Percentiles rank a stretch among this genome's conserved stretches.
Evolutionary conservation across 2,113 vertebrate genomes (phyloP).

Genomic region (Coryphaenoides rupestris): DNA sequence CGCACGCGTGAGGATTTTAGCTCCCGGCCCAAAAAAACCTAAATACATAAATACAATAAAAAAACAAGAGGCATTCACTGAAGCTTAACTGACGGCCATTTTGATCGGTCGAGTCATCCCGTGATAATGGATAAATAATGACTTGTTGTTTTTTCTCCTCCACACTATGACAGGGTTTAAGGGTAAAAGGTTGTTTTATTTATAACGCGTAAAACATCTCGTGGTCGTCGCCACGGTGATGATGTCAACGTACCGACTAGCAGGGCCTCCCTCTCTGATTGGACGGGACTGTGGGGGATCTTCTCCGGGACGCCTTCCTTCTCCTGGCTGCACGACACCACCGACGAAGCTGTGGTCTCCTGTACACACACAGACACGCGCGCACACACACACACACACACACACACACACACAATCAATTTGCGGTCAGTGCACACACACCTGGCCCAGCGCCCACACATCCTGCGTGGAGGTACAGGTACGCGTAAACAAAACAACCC

Average conservation of each 20-base stretch:
- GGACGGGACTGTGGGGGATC: conserved; percentile 76
- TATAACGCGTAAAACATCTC: no score
- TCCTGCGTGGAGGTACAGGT: background rate
- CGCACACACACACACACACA: conserved; percentile 11
- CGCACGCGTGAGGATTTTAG: no score
- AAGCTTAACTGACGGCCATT: no score
- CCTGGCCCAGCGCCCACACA: background rate
- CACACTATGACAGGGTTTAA: no score
- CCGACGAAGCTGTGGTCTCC: conserved; percentile 59
- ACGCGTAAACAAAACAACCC: background rate
- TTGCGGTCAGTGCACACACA: background rate
- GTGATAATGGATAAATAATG: no score
- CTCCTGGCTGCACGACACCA: conserved; percentile 86
- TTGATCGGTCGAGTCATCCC: no score
- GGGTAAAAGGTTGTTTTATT: no score
- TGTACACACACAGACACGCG: conserved; percentile 49
- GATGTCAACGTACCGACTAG: conserved; percentile 80
- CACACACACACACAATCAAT: conserved; percentile 8
- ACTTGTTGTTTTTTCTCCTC: no score
- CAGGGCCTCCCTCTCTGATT: conserved; percentile 88
- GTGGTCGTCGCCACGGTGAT: no score
- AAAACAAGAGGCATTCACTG: no score
- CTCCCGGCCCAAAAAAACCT: no score
- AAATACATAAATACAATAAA: no score
- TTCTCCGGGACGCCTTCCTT: conserved; percentile 80